A percentile compares a stretch with the other conserved stretches of the same genome.
phyloP scores from a whole-genome alignment of 2,797 vertebrate species.

The Sebastes diploproa region DNA sequence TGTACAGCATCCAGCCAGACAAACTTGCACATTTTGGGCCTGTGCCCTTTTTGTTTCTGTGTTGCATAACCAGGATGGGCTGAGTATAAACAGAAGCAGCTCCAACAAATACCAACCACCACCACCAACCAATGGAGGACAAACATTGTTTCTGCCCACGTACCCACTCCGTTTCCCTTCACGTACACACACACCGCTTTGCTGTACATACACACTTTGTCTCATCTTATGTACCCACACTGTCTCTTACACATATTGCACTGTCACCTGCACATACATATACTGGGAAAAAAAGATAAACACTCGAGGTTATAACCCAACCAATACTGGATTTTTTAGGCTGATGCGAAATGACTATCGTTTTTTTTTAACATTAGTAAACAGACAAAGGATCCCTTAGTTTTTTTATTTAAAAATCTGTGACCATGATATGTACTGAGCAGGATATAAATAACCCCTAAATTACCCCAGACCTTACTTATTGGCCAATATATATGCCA shows the following conservation, averaged over 20 bases:
- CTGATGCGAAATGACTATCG: not conserved
- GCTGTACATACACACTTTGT: not conserved
- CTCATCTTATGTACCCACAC: not conserved
- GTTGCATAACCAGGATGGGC: constrained; percentile 63
- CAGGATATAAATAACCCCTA: not conserved
- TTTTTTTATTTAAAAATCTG: not conserved
- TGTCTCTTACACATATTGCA: not conserved
- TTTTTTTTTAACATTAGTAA: not conserved
- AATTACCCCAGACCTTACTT: not conserved
- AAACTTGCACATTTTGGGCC: constrained; percentile 48
- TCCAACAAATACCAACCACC: constrained; percentile 38
- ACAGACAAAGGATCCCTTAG: not conserved
- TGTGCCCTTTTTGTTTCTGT: constrained; percentile 45
- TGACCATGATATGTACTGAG: not conserved
- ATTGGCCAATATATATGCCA: not conserved
- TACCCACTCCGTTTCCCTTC: constrained; percentile 8
- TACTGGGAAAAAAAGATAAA: not conserved
- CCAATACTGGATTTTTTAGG: not conserved
- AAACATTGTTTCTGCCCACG: constrained; percentile 15
- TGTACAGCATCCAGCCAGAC: constrained; percentile 46
- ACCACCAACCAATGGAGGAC: constrained; percentile 6
- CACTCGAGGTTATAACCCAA: not conserved
- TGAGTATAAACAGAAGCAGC: constrained; percentile 45
- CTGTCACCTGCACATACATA: not conserved
- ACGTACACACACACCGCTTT: not conserved